Base-by-base conservation (phyloP, 2,113 vertebrate species). In the Lepisosteus osseus region DNA sequence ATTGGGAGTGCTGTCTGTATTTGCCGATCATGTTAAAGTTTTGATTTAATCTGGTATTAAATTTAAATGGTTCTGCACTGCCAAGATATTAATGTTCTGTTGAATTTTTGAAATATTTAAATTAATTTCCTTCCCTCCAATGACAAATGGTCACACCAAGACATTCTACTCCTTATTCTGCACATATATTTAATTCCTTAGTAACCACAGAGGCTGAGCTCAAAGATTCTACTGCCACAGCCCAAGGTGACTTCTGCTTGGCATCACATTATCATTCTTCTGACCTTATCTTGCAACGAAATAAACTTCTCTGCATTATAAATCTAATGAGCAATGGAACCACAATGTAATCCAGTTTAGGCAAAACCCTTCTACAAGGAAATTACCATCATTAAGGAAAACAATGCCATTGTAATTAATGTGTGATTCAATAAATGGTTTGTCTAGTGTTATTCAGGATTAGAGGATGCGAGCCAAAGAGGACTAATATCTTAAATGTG, bases 401-500 rank as follows among this genome's bases (percentile, higher is more conserved):
- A 69, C 76, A 79, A 77, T 74, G 76, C 43, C 57, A 65, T 65
- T 68, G 5, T 79, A 79, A 83, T 86, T 82, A 79, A 84, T 78
- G 77, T 65, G 70, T 17, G 51, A 75, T 77, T 85, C 82, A 80
- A 82, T 83, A 86, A 84, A 85, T 76, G 80, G 76, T 77, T 81
- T 86, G 84, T 82, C 84, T 80, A 70, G 51, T 40, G 72, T 82
- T 83, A 75, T 78, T 76, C 56, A 67, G 82, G 89, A 89, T 89
- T 88, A 91, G 78, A 79, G 87, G 89, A 87, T 86, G 11, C 55
- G 69, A 66, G 90, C 89, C 91, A 89, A 84, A 77, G 71, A 77
- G 63, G 84, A 67, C 69, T 91, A 91, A 92, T 93, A 86, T 89
- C 87, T 89, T 91, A 86, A 90, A 90, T 89, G 87, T 89, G 91